Evolutionary conservation across 2,888 invertebrate genomes (phyloP).

Genomic region (Rhopalosiphum nymphaeae): DNA sequence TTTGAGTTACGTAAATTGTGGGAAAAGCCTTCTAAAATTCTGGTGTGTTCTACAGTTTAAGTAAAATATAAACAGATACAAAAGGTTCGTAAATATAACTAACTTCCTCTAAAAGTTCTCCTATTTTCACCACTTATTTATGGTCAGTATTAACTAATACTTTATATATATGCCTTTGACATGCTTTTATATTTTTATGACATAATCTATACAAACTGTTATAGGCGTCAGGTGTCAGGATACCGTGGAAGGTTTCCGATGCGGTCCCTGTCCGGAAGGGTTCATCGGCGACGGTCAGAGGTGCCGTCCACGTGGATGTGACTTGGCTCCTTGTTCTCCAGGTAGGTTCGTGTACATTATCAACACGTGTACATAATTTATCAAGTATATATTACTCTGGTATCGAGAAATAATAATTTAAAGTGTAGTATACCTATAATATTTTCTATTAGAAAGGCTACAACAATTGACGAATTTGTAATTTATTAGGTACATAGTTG

Average conservation of each 20-base stretch:
- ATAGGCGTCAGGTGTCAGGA: slow-evolving; percentile 80
- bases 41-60: too few species aligned
- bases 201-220: background rate
- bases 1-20: too few species aligned
- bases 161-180: background rate
- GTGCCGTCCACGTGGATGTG: slow-evolving; percentile 78
- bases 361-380: background rate
- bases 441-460: background rate
- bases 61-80: too few species aligned
- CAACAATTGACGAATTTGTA: background rate
- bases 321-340: slow-evolving; percentile 80
- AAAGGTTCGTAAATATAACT: too few species aligned
- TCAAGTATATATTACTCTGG: background rate
- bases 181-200: background rate
- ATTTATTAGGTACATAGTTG: too few species aligned
- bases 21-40: too few species aligned
- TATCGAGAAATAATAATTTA: background rate
- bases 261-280: slow-evolving; percentile 83
- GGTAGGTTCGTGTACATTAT: slow-evolving; percentile 71
- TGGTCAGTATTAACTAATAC: background rate
- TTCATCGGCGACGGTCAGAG: slow-evolving; percentile 81
- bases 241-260: slow-evolving; percentile 72
- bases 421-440: background rate
- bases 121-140: background rate
- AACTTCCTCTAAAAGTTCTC: background rate